phyloP scores from a whole-genome alignment of 2,113 vertebrate genomes.

The Oncorhynchus clarkii region DNA sequence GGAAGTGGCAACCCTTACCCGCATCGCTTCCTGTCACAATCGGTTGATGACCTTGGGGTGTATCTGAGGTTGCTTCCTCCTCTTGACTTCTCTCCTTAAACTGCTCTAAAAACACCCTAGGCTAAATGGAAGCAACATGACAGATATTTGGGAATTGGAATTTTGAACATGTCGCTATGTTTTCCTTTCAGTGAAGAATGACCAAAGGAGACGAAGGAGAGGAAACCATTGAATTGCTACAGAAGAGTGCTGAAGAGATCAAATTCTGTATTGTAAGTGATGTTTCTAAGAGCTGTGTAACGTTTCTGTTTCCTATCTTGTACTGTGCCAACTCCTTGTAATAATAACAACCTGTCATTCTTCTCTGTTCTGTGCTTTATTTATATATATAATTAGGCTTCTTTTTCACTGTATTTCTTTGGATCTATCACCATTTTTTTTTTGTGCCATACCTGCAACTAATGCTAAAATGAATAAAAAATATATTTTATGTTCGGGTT shows the following conservation, averaged over 20 bases:
- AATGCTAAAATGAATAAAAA: constrained; percentile 76
- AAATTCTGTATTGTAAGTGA: constrained; percentile 31
- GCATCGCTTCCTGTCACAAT: background rate
- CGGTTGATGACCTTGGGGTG: background rate
- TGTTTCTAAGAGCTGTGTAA: constrained; percentile 43
- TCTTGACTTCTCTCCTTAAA: background rate
- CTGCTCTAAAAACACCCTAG: constrained; percentile 16
- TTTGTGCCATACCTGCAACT: constrained; percentile 76
- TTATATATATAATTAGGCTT: constrained; percentile 66
- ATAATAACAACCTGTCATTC: constrained; percentile 60
- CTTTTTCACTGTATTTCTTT: constrained; percentile 71
- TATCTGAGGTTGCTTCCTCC: background rate
- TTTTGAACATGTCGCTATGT: no score
- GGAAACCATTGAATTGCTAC: background rate
- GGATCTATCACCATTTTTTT: constrained; percentile 68
- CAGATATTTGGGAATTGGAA: no score
- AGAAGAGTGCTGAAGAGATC: constrained; percentile 1
- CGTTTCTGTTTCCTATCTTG: constrained; percentile 58
- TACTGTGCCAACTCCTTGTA: constrained; percentile 62
- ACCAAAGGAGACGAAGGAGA: constrained; percentile 20
- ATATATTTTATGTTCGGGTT: constrained; percentile 64
- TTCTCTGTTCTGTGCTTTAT: constrained; percentile 74
- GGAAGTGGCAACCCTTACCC: background rate
- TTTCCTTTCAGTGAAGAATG: background rate
- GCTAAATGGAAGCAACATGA: constrained; percentile 3